These are phyloP conservation scores for Stichodactyla mertensii DNA, from an alignment of 64 coral and sea anemone species.

Conservation along the genomic window DNA sequence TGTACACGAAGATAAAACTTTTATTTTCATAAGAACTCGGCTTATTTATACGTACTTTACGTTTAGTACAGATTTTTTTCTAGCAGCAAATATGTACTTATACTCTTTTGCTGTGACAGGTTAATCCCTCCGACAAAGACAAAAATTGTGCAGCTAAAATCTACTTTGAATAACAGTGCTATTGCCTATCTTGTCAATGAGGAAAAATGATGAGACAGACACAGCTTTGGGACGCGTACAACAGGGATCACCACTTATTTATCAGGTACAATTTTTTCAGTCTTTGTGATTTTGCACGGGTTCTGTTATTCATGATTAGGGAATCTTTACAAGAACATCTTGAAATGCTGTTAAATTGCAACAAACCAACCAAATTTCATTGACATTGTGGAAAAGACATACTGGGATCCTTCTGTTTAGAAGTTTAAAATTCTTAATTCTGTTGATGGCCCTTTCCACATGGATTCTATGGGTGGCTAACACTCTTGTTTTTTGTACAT, in stretches of 20 bases:
- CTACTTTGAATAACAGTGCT: not conserved
- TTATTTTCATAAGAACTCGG: not conserved
- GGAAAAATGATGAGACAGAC: not conserved
- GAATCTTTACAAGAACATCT: not conserved
- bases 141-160: not conserved
- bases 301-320: too few species aligned
- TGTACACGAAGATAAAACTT: not conserved
- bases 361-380: conserved; percentile 4
- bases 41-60: not conserved
- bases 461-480: not conserved
- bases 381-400: not conserved
- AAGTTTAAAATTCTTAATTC: conserved; percentile 5
- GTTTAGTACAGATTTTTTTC: not conserved
- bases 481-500: not conserved
- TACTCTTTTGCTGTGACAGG: not conserved
- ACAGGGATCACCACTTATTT: not conserved
- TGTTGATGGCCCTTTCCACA: not conserved
- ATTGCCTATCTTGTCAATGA: not conserved
- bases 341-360: not conserved
- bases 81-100: not conserved
- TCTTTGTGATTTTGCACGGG: not conserved
- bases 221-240: not conserved
- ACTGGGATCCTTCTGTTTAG: not conserved
- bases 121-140: not conserved
- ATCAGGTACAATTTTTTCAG: not conserved